Conservation (phyloP, 2,888 invertebrate species). For the Trisateles emortualis region DNA sequence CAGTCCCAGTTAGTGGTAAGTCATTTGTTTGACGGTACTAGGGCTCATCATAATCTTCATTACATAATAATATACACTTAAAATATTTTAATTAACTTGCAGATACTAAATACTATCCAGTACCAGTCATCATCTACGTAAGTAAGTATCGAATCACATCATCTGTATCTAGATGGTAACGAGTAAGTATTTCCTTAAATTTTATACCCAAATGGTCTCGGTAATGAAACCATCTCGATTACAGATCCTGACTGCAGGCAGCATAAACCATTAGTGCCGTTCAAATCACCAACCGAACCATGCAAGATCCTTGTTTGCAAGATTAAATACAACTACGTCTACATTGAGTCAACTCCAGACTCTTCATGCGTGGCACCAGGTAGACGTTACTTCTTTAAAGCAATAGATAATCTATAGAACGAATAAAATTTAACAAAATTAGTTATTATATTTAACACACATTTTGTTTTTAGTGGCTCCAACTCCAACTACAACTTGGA, state of each 20-base stretch:
- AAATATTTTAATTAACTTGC: constrained; percentile 41
- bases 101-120: constrained; percentile 63
- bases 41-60: background rate
- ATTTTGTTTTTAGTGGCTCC: background rate
- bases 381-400: background rate
- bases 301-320: constrained; percentile 68
- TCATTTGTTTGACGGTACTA: background rate
- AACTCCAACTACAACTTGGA: constrained; percentile 1
- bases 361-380: constrained; percentile 26
- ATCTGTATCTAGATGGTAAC: constrained; percentile 14
- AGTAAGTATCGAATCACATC: constrained; percentile 53
- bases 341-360: constrained; percentile 54
- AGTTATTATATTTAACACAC: no score
- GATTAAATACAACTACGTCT: constrained; percentile 73
- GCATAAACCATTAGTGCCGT: constrained; percentile 59
- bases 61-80: background rate
- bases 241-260: constrained; percentile 69
- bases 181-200: no score
- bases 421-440: no score
- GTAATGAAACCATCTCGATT: constrained; percentile 12
- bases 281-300: constrained; percentile 55
- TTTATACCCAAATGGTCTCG: no score
- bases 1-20: constrained; percentile 47
- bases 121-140: constrained; percentile 67
- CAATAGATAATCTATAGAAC: background rate